These are phyloP conservation scores for Sebastes wilsoni DNA, from an alignment of 2,797 vertebrate species.

Conservation along the genomic window DNA sequence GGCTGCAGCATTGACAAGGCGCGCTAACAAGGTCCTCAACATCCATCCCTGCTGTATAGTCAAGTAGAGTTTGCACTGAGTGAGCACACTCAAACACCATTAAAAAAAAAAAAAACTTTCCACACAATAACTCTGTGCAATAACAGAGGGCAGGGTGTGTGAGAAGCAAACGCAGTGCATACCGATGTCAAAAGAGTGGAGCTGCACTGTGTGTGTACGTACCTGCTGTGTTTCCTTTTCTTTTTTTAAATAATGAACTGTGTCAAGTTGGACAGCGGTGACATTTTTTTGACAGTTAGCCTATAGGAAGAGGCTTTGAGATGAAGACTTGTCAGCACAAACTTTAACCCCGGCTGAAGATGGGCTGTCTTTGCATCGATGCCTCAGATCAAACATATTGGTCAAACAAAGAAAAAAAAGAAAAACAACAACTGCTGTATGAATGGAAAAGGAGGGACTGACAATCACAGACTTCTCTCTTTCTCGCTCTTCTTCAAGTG, in stretches of 20 bases:
- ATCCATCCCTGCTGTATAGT: slow-evolving; percentile 57
- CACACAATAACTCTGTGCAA: slow-evolving; percentile 65
- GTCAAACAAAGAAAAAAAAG: slow-evolving; percentile 14
- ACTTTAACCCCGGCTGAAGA: slow-evolving; percentile 10
- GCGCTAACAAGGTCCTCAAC: slow-evolving; percentile 38
- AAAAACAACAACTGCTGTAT: slow-evolving; percentile 55
- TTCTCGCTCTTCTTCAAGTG: slow-evolving; percentile 77
- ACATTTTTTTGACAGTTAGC: slow-evolving; percentile 34
- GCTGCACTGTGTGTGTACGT: slow-evolving; percentile 45
- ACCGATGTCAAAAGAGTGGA: slow-evolving; percentile 48
- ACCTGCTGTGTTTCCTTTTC: slow-evolving; percentile 42
- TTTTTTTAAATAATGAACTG: slow-evolving; percentile 29
- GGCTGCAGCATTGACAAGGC: slow-evolving; percentile 12
- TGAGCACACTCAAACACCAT: slow-evolving; percentile 26
- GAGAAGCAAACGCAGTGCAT: slow-evolving; percentile 44
- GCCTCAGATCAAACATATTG: slow-evolving; percentile 37
- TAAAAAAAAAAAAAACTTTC: slow-evolving; percentile 29
- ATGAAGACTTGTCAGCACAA: slow-evolving; percentile 44
- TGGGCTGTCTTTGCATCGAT: slow-evolving; percentile 10
- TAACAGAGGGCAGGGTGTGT: slow-evolving; percentile 47
- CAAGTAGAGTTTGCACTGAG: slow-evolving; percentile 52
- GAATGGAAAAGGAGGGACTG: slow-evolving; percentile 69
- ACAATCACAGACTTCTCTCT: slow-evolving; percentile 81
- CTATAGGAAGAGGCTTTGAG: slow-evolving; percentile 19
- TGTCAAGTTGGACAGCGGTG: slow-evolving; percentile 38